Conservation (phyloP, 2,797 vertebrate genomes). For the Bovichtus variegatus region DNA sequence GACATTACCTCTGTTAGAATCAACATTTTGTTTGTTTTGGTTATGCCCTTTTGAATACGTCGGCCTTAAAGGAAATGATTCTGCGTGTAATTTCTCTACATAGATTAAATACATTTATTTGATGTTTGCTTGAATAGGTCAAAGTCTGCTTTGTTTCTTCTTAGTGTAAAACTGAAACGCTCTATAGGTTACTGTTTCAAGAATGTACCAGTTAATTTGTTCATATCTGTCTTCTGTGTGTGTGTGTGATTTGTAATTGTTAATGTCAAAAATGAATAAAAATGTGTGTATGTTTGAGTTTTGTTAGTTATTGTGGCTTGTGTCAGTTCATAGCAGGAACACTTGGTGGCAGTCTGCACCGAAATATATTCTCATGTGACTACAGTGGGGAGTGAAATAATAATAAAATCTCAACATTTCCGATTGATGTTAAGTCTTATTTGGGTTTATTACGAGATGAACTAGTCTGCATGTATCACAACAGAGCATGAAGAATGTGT, state of each 20-base stretch:
- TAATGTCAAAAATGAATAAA: slow-evolving; percentile 61
- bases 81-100: background rate
- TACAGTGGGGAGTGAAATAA: background rate
- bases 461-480: background rate
- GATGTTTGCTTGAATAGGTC: slow-evolving; percentile 51
- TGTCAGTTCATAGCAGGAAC: slow-evolving; percentile 37
- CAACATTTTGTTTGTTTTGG: background rate
- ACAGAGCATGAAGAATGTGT: no score
- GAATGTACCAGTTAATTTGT: slow-evolving; percentile 52
- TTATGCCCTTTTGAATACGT: slow-evolving; percentile 16
- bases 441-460: background rate
- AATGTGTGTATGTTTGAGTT: slow-evolving; percentile 23
- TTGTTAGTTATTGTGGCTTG: background rate
- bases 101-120: slow-evolving; percentile 33
- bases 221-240: slow-evolving; percentile 28
- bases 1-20: background rate
- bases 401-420: background rate
- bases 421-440: background rate
- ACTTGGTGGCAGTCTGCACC: slow-evolving; percentile 55
- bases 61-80: slow-evolving; percentile 64
- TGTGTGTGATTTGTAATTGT: slow-evolving; percentile 56
- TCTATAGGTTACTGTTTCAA: slow-evolving; percentile 34
- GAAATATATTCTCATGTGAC: background rate
- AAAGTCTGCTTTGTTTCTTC: slow-evolving; percentile 28
- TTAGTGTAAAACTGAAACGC: slow-evolving; percentile 33